Conservation (phyloP, 2,113 vertebrate genomes). For the Paedocypris sp. region DNA sequence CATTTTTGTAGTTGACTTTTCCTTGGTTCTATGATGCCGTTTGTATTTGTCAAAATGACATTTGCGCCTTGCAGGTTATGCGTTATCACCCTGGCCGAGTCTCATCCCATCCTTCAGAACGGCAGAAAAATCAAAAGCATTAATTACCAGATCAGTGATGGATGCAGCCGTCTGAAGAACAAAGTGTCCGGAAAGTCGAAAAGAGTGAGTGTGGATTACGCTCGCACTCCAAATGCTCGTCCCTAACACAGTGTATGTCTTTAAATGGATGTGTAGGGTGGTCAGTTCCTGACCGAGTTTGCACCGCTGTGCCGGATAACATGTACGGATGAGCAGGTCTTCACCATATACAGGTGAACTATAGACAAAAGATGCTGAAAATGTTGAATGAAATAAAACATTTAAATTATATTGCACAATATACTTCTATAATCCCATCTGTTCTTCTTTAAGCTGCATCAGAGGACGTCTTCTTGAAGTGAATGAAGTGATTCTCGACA, state of each 20-base stretch:
- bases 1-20: too few species aligned
- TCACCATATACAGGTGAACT: constrained; percentile 83
- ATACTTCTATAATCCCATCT: background rate
- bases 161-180: constrained; percentile 90
- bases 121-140: constrained; percentile 75
- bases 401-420: background rate
- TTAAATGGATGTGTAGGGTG: constrained; percentile 62
- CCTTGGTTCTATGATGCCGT: background rate
- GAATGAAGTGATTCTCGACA: constrained; percentile 81
- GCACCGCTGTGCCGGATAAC: constrained; percentile 88
- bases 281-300: constrained; percentile 91
- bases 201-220: constrained; percentile 60
- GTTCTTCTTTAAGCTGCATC: constrained; percentile 70
- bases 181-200: constrained; percentile 97
- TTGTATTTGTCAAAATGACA: background rate
- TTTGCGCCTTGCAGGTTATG: constrained; percentile 68
- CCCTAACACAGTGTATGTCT: background rate
- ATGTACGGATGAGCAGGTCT: constrained; percentile 80
- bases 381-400: background rate
- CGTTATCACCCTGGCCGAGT: constrained; percentile 84
- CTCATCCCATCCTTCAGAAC: constrained; percentile 82
- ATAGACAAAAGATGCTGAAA: background rate
- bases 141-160: constrained; percentile 88
- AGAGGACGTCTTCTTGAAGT: constrained; percentile 90
- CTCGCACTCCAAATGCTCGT: background rate